Percentiles rank a stretch among this genome's conserved stretches.
Evolutionary conservation across 2,888 invertebrate genomes (phyloP).

Genomic region (Vannuccia rotundouncinata): DNA sequence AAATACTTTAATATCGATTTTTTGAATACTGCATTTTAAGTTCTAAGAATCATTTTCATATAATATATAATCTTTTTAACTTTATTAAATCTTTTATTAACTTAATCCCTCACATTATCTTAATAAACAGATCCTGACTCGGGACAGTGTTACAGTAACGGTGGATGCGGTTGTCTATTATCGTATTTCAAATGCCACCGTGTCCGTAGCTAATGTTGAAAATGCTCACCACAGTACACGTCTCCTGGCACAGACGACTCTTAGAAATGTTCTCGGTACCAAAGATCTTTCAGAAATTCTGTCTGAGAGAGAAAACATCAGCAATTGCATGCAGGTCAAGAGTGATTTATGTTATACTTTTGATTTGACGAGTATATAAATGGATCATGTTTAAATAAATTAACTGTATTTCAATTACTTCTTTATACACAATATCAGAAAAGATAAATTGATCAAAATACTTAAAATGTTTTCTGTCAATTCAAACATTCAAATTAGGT

Average conservation of each 20-base stretch:
- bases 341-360: too few relatives aligned
- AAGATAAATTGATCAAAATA: background rate
- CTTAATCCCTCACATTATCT: too few relatives aligned
- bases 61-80: too few relatives aligned
- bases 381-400: too few relatives aligned
- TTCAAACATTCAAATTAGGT: background rate
- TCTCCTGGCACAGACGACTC: constrained; percentile 63
- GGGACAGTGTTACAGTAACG: constrained; percentile 92
- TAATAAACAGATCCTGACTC: constrained; percentile 90
- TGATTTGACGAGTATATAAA: too few relatives aligned
- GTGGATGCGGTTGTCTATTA: constrained; percentile 72
- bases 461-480: background rate
- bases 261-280: constrained; percentile 83
- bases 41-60: too few relatives aligned
- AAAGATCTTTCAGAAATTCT: constrained; percentile 89
- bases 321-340: constrained; percentile 71
- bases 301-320: constrained; percentile 86
- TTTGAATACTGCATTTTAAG: too few relatives aligned
- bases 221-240: constrained; percentile 89
- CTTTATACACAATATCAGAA: background rate
- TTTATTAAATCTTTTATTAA: too few relatives aligned
- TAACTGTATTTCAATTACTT: background rate
- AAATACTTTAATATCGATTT: too few relatives aligned
- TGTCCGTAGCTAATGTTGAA: constrained; percentile 92
- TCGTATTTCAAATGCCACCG: constrained; percentile 82